Percentiles rank a stretch among this genome's conserved stretches.
These are phyloP conservation scores for Nasua narica DNA, from an alignment of 2,797 vertebrate genomes.

Conservation along the genomic window DNA sequence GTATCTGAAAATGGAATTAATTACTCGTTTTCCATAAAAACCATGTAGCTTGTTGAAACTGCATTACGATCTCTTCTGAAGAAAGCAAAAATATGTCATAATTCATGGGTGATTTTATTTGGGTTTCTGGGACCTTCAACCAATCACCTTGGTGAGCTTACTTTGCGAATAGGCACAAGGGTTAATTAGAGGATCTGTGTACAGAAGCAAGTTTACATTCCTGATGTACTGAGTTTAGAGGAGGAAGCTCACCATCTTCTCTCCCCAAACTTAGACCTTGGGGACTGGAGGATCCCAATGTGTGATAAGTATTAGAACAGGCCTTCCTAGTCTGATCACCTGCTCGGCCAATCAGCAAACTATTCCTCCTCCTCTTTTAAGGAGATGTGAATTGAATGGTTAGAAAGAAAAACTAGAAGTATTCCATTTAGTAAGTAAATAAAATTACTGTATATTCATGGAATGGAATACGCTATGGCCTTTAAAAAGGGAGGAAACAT, in stretches of 20 bases:
- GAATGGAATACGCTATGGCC: background rate
- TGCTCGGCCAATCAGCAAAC: background rate
- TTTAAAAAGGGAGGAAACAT: background rate
- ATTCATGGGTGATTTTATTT: background rate
- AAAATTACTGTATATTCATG: background rate
- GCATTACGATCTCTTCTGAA: background rate
- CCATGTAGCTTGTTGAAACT: background rate
- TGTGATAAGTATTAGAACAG: background rate
- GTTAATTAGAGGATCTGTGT: too few relatives aligned
- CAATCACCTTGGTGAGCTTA: background rate
- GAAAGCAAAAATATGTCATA: background rate
- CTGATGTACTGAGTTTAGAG: background rate
- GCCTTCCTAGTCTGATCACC: background rate
- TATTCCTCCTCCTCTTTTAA: background rate
- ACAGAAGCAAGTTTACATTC: background rate
- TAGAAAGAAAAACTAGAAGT: background rate
- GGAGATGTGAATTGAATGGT: background rate
- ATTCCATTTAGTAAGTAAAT: background rate
- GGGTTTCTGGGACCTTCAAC: background rate
- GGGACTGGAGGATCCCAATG: background rate
- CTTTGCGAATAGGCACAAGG: background rate
- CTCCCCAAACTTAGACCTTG: background rate
- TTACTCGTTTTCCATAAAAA: background rate
- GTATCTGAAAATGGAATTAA: slow-evolving; percentile 12
- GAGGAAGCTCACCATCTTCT: background rate